Evolutionary conservation across 2,113 vertebrate species (phyloP).

Genomic region (Glareola pratincola): DNA sequence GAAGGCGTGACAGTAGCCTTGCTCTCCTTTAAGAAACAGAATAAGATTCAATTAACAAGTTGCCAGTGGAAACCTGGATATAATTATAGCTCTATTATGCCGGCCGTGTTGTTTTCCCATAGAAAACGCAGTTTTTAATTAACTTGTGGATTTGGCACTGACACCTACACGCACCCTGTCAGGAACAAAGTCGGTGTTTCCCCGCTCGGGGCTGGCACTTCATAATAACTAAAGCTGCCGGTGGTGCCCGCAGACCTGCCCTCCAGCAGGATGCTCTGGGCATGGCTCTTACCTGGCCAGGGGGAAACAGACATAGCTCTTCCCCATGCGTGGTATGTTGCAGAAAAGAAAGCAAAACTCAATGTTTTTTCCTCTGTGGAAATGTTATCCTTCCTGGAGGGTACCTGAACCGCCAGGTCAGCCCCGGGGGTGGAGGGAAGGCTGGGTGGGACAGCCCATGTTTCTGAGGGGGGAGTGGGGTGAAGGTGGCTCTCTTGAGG

Average conservation of each 20-base stretch:
- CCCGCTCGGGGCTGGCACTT: neutral
- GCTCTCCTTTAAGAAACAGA: conserved; percentile 31
- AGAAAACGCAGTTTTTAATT: conserved; percentile 63
- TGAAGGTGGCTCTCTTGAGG: neutral
- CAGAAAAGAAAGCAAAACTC: neutral
- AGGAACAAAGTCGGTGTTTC: neutral
- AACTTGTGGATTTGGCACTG: conserved; percentile 42
- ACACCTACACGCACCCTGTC: neutral
- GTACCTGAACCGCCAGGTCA: neutral
- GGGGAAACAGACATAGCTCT: neutral
- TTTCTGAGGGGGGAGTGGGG: neutral
- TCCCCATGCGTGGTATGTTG: neutral
- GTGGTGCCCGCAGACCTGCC: neutral
- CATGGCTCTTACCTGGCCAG: neutral
- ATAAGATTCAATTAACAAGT: conserved; percentile 62
- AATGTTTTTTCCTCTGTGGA: neutral
- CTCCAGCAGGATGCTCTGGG: neutral
- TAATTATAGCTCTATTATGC: conserved; percentile 64
- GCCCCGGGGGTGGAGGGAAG: rapidly evolving
- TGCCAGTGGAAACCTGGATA: conserved; percentile 57
- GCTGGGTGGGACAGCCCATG: neutral
- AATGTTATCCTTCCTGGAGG: neutral
- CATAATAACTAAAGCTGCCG: neutral
- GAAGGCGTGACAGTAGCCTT: conserved; percentile 26
- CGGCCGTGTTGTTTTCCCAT: conserved; percentile 29